Conservation (phyloP, 2,888 invertebrate species). For the Malthinus flaveolus region DNA sequence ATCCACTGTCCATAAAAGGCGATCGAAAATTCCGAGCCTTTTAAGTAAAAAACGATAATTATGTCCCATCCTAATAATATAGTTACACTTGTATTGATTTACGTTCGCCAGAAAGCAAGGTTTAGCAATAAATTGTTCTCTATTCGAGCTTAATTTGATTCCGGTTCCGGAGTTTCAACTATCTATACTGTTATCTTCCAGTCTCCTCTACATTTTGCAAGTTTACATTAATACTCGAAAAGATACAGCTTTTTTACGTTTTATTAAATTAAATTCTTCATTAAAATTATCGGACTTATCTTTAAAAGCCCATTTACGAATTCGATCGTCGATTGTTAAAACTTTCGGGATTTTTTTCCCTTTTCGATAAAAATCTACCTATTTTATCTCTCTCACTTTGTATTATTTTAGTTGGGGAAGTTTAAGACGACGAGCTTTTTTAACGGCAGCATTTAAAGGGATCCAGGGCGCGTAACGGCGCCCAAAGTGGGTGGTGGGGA, state of each 20-base stretch:
- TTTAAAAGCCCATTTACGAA: not conserved
- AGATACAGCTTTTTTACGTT: conserved; percentile 6
- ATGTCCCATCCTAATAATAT: conserved; percentile 39
- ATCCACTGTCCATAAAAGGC: too few species aligned
- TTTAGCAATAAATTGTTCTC: conserved; percentile 44
- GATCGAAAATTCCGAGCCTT: too few species aligned
- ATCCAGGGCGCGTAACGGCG: conserved; percentile 34
- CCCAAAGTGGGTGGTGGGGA: conserved; percentile 50
- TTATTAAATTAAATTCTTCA: not conserved
- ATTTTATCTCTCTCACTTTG: conserved; percentile 9
- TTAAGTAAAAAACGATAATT: conserved; percentile 26
- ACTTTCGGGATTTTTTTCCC: not conserved
- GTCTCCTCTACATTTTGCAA: conserved; percentile 23
- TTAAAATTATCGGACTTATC: not conserved
- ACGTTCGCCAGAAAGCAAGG: conserved; percentile 39
- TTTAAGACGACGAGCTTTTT: conserved; percentile 41
- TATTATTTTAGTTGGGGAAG: conserved; percentile 23
- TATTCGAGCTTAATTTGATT: conserved; percentile 46
- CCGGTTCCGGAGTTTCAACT: conserved; percentile 40
- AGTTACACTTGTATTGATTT: conserved; percentile 44
- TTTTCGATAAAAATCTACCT: conserved; percentile 3
- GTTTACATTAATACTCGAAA: conserved; percentile 24
- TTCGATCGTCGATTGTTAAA: not conserved
- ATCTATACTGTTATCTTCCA: conserved; percentile 35
- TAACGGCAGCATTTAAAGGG: conserved; percentile 51